A percentile compares a stretch with the other conserved stretches of the same genome.
phyloP scores from a whole-genome alignment of 2,113 vertebrate genomes.

The pig (Sus scrofa) region DNA sequence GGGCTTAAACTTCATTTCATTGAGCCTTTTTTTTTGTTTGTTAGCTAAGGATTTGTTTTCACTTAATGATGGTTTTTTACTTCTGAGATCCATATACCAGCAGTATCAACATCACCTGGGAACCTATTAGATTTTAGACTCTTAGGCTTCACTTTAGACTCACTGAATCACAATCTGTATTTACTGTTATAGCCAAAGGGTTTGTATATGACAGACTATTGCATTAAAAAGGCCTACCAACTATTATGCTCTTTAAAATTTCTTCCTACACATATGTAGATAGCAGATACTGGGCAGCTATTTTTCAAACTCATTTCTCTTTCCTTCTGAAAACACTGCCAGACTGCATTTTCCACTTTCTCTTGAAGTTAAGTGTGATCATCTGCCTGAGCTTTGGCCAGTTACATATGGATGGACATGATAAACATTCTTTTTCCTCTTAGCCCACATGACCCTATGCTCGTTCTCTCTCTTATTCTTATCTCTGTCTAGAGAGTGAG shows the following conservation, averaged over 20 bases:
- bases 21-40: neutral
- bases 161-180: neutral
- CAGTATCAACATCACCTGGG: neutral
- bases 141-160: neutral
- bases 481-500: neutral
- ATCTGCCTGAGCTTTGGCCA: neutral
- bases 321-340: neutral
- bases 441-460: no score
- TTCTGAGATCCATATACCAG: neutral
- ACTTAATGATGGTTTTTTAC: neutral
- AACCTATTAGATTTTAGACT: neutral
- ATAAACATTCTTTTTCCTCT: neutral
- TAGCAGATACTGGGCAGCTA: neutral
- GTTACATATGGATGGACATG: neutral
- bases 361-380: neutral
- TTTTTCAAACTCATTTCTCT: neutral
- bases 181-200: neutral
- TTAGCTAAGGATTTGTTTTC: neutral
- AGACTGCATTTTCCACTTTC: neutral
- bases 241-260: neutral
- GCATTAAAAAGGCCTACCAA: neutral
- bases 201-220: neutral
- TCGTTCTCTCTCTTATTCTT: neutral
- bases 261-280: neutral
- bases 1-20: neutral